phyloP scores from a whole-genome alignment of 2,113 vertebrate genomes.

The Zosterops borbonicus region DNA sequence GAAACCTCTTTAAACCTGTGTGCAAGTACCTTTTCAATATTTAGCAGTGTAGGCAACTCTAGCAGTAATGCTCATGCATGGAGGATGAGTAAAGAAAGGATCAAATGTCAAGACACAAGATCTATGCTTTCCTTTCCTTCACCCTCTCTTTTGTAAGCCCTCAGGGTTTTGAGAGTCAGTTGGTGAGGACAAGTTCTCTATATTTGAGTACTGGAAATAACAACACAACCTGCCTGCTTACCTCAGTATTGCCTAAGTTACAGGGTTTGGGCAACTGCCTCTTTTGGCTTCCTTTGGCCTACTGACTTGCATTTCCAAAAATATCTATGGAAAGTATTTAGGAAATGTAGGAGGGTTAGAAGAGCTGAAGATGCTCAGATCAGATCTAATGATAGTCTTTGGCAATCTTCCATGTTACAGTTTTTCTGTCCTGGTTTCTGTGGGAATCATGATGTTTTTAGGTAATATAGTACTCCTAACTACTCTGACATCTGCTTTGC shows the following conservation, averaged over 20 bases:
- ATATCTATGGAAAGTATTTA: not conserved
- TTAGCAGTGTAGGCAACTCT: not conserved
- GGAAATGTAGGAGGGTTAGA: not conserved
- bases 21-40: conserved; percentile 29
- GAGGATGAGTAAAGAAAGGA: not conserved
- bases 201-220: not conserved
- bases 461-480: not conserved
- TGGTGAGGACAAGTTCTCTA: not conserved
- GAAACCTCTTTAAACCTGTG: not conserved
- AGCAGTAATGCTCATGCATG: not conserved
- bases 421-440: not conserved
- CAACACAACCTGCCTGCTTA: not conserved
- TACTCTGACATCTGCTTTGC: not conserved
- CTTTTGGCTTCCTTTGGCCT: conserved; percentile 3
- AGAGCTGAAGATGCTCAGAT: not conserved
- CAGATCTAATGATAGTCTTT: not conserved
- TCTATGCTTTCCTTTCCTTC: not conserved
- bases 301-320: conserved; percentile 3
- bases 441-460: not conserved
- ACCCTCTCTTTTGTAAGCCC: not conserved
- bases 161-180: not conserved
- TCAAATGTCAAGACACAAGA: not conserved
- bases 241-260: not conserved
- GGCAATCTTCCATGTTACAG: not conserved
- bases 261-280: not conserved